Evolutionary conservation across 2,888 invertebrate species (phyloP), one percentile per base, ranked within the genome.

Genomic region (Drosophila macrothrix): DNA sequence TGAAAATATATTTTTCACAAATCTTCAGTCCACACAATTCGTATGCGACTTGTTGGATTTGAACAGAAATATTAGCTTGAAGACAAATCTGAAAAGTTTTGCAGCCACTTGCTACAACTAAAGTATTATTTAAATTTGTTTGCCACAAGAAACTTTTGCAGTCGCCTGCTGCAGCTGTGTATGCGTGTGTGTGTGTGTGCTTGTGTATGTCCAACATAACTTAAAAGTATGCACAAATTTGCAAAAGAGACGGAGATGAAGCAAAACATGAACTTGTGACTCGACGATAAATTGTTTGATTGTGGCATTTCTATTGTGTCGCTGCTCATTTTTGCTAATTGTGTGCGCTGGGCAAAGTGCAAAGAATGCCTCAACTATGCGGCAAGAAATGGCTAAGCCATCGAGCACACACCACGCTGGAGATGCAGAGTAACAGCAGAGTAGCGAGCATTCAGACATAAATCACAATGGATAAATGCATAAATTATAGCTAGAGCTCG

Each of bases 401-500:
- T 73, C 78, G 76, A 68, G 77, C 67, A 87, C 61, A 87, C 69
- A 90, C 84, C 80, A 46, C 43, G 64, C 58, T 53, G 58, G 4
- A 46, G n/a, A 28, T 43, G 54, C 60, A 50, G 59, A n/a, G 54
- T 28, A 33, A 28, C 39, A 69, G 46, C 46, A 12, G 39, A 35
- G 39, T 14, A 37, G 50, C 28, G 63, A 31, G 73, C 59, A 82
- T 65, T 67, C 72, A 77, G 76, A 73, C 81, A 84, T 90, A 91
- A 90, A 90, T 90, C 90, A 89, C 84, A 79, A 76, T 83, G 82
- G 82, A 90, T 88, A 77, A 81, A 90, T 89, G 91, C 90, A 89
- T 91, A 89, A 91, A 91, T 90, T 90, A 90, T 85, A 56, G 78
- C 78, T 49, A 29, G 55, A 31, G 43, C 59, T 49, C 33, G 25